Conservation (phyloP, 2,888 invertebrate species). For the Minunthozetes semirufus region DNA sequence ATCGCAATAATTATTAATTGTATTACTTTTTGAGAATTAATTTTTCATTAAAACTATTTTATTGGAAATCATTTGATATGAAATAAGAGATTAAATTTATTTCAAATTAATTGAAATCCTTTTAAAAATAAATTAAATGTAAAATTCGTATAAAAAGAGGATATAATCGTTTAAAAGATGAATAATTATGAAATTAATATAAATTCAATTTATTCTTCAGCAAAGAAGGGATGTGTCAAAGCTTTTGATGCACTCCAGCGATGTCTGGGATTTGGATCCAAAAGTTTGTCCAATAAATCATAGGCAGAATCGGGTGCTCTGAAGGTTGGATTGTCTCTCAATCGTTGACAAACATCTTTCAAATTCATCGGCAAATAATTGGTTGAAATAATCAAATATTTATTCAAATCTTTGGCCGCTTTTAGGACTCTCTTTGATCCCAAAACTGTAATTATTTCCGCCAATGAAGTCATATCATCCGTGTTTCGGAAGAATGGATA, state of each 20-base stretch:
- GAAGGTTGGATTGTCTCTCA: slow-evolving; percentile 40
- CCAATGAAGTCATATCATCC: slow-evolving; percentile 69
- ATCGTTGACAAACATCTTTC: slow-evolving; percentile 48
- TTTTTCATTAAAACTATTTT: no score
- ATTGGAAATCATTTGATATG: no score
- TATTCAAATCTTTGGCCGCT: slow-evolving; percentile 63
- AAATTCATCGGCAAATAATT: slow-evolving; percentile 46
- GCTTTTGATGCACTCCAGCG: slow-evolving; percentile 68
- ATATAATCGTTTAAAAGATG: no score
- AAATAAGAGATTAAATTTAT: no score
- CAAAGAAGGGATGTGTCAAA: slow-evolving; percentile 66
- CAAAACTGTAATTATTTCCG: slow-evolving; percentile 72
- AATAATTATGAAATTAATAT: not conserved
- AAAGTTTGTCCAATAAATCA: slow-evolving; percentile 61
- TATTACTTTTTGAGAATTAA: no score
- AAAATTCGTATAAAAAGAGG: no score
- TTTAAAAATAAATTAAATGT: no score
- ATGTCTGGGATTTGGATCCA: slow-evolving; percentile 69
- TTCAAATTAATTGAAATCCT: no score
- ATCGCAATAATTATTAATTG: slow-evolving; percentile 10
- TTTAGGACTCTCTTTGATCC: slow-evolving; percentile 63
- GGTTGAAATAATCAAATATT: slow-evolving; percentile 39
- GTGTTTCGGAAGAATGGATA: slow-evolving; percentile 77
- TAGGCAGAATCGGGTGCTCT: slow-evolving; percentile 63
- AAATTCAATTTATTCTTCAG: slow-evolving; percentile 1